Evolutionary conservation across 2,113 vertebrate species (phyloP).

Genomic region (Sakesphorus luctuosus): DNA sequence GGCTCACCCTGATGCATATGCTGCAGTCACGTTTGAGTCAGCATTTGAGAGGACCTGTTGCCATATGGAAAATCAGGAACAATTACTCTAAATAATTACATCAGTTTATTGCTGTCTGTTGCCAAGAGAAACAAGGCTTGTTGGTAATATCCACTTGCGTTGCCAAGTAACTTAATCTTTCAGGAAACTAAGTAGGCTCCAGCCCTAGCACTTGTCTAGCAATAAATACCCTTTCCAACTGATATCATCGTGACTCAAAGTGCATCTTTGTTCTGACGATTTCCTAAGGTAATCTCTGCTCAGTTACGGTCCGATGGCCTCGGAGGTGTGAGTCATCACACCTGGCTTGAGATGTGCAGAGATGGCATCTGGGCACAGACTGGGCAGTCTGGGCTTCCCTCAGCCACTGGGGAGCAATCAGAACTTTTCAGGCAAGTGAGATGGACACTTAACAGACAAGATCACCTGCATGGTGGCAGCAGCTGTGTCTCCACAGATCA

Average conservation of each 20-base stretch:
- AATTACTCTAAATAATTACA: constrained; percentile 48
- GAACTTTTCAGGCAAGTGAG: neutral
- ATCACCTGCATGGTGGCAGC: neutral
- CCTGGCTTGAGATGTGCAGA: rapidly evolving
- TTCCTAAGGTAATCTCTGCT: neutral
- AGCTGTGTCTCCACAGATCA: rapidly evolving
- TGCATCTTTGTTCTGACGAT: neutral
- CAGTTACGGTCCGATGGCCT: neutral
- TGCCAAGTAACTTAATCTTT: constrained; percentile 43
- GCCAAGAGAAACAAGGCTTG: constrained; percentile 54
- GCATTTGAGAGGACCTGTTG: neutral
- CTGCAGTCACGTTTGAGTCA: neutral
- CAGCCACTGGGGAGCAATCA: neutral
- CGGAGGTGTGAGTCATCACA: neutral
- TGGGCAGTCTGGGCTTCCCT: neutral
- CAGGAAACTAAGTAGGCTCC: neutral
- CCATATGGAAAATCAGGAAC: constrained; percentile 10
- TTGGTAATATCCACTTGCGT: neutral
- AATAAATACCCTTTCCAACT: neutral
- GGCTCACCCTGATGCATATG: neutral
- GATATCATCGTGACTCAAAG: neutral
- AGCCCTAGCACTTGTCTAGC: neutral
- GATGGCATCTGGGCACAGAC: neutral
- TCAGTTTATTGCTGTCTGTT: constrained; percentile 31
- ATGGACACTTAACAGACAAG: rapidly evolving